phyloP scores from a whole-genome alignment of 2,113 vertebrate genomes.

The Prunella fulvescens region DNA sequence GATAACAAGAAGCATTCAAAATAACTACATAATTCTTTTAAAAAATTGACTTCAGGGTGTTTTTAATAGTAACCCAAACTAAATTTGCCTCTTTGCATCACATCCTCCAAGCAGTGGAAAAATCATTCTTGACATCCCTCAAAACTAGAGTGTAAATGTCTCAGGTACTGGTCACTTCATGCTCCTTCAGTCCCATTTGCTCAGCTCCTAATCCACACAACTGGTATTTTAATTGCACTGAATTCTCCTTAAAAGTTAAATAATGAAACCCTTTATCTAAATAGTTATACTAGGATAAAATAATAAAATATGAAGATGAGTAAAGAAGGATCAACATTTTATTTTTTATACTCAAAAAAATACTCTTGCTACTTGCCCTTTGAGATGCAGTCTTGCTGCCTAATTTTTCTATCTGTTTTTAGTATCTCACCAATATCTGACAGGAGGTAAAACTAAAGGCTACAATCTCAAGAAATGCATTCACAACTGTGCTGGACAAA shows the following conservation, averaged over 20 bases:
- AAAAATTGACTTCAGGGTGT: accelerated
- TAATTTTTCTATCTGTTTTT: not conserved
- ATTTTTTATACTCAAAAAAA: not conserved
- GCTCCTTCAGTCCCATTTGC: not conserved
- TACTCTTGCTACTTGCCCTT: not conserved
- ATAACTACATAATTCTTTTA: not conserved
- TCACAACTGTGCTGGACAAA: not conserved
- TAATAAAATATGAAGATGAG: not conserved
- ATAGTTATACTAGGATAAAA: not conserved
- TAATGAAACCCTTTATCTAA: not conserved
- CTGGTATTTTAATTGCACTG: not conserved
- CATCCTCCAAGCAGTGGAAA: not conserved
- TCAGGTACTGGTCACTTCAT: not conserved
- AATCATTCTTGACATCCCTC: not conserved
- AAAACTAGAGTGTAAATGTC: not conserved
- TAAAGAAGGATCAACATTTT: not conserved
- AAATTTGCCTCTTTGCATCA: not conserved
- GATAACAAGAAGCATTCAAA: not conserved
- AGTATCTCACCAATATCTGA: not conserved
- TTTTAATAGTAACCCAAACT: not conserved
- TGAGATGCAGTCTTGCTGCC: not conserved
- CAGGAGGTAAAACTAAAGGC: not conserved
- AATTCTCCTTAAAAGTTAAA: not conserved
- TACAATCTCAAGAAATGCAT: accelerated
- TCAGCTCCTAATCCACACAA: not conserved